These are phyloP conservation scores for Gandaritis pyraliata DNA, from an alignment of 2,888 invertebrate genomes.

Conservation along the genomic window DNA sequence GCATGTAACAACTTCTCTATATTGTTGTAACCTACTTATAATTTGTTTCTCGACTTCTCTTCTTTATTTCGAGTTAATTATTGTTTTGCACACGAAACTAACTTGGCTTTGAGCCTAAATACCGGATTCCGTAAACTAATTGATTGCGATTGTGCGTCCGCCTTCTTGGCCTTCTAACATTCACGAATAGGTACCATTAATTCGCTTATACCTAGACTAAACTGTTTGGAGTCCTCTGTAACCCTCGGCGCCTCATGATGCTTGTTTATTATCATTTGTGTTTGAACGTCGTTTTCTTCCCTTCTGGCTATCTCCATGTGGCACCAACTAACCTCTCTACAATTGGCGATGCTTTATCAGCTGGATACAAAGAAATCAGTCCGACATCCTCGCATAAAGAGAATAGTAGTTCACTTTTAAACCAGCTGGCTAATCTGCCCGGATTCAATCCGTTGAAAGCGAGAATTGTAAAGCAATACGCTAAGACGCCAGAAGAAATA, in stretches of 20 bases:
- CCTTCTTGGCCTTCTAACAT: conserved; percentile 7
- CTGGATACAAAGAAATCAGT: conserved; percentile 82
- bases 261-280: conserved; percentile 73
- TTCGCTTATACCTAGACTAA: conserved; percentile 18
- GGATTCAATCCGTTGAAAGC: conserved; percentile 88
- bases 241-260: conserved; percentile 59
- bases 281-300: conserved; percentile 83
- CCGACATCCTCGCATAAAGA: conserved; percentile 85
- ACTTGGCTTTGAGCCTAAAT: conserved; percentile 38
- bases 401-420: conserved; percentile 88
- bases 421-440: conserved; percentile 88
- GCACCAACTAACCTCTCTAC: conserved; percentile 74
- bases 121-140: conserved; percentile 19
- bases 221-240: conserved; percentile 32
- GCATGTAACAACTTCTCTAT: conserved; percentile 61
- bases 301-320: conserved; percentile 82
- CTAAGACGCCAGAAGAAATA: conserved; percentile 85
- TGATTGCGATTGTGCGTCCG: conserved; percentile 1
- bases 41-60: conserved; percentile 44
- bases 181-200: conserved; percentile 12
- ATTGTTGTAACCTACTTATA: conserved; percentile 41
- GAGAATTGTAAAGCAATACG: conserved; percentile 88
- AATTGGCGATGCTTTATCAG: conserved; percentile 73
- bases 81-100: conserved; percentile 42
- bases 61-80: conserved; percentile 40